Conservation (phyloP, 2,797 vertebrate species). For the Chromis chromis region DNA sequence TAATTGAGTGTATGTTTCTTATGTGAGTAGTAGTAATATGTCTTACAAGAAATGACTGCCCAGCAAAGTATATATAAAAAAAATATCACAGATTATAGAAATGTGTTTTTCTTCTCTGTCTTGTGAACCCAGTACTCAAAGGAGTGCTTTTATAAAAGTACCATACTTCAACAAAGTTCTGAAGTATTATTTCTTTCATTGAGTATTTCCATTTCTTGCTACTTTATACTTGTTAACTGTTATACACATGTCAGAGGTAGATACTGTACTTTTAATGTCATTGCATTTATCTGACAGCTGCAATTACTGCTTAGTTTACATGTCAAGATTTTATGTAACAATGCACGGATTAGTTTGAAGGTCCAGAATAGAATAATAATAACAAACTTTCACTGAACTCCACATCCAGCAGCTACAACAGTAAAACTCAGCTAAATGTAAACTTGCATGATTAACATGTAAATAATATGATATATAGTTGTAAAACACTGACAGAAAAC, state of each 20-base stretch:
- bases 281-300: neutral
- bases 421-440: no score
- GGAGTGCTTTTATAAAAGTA: neutral
- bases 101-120: neutral
- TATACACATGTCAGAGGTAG: neutral
- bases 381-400: no score
- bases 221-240: neutral
- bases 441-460: no score
- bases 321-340: neutral
- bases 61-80: no score
- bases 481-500: no score
- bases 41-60: neutral
- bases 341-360: neutral
- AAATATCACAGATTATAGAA: neutral
- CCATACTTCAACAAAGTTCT: no score
- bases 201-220: neutral
- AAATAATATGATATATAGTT: no score
- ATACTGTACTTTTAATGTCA: neutral
- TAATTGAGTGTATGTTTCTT: neutral
- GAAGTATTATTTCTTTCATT: neutral
- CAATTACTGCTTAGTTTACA: neutral
- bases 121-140: neutral
- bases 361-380: no score
- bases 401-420: no score
- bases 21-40: neutral